Base-by-base conservation (phyloP, 2,888 invertebrate genomes). In the Zele albiditarsus region DNA sequence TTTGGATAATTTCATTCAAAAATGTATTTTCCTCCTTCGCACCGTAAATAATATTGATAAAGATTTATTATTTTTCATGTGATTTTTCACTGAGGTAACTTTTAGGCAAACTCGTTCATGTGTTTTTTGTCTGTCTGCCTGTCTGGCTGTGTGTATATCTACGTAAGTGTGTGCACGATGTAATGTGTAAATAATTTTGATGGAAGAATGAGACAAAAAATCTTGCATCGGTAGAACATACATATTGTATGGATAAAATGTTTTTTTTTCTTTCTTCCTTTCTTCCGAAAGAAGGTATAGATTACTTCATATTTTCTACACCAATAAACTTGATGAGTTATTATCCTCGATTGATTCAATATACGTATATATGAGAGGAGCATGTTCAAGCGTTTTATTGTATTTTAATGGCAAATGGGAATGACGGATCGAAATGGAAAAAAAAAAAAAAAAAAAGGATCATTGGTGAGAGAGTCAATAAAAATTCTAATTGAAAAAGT, bases 401-500 rank as follows among this genome's bases (percentile, higher is more conserved):
- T 27, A 66, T 1, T 46, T 46, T 25, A 42, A 53, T 53, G 8
- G 2, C 8, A 53, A 20, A 53, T 6, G 1, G 20, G 8, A 5
- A 53, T 6, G 16, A 53, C 20, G n/a, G 4, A 53, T 20, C 2
- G 6, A 4, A 23, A 53, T 38, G 38, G 6, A 53, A 53, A n/a
- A 12, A 42, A 23, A 23, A 6, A 53, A 53, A 16, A 23, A 28
- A n/a, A 31, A 46, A 4, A 53, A 53, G n/a, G 8, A 20, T 20
- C 20, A 53, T 2, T 53, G 20, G n/a, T 10, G 53, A 53, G 53
- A 20, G 20, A 53, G 53, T 53, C n/a, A 53, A 53, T 53, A 53
- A 53, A 53, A 53, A 53, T 53, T 53, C 20, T 53, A 53, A 53
- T 53, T 53, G 53, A 53, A 53, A 53, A 53, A 20, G 53, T 53